These are phyloP conservation scores for Ricordea florida DNA, from an alignment of 92 coral and sea anemone species.

Conservation along the genomic window DNA sequence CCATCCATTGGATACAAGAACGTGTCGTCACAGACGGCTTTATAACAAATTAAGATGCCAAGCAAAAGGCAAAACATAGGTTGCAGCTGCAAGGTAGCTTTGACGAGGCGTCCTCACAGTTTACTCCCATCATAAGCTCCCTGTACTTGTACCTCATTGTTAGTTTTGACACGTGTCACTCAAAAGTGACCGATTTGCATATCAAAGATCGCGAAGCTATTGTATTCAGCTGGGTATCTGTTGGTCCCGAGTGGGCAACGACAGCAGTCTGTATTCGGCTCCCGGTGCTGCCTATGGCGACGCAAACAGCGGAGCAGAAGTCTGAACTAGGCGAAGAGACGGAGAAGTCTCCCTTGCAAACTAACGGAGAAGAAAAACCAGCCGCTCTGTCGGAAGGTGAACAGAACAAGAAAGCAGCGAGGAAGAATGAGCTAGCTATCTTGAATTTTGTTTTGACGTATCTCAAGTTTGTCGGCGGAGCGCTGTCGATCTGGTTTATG, in stretches of 20 bases:
- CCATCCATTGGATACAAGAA: too few relatives aligned
- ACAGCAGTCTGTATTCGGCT: not conserved
- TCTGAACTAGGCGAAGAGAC: constrained; percentile 3
- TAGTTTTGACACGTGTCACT: constrained; percentile 24
- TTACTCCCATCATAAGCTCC: too few relatives aligned
- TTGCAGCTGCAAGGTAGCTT: too few relatives aligned
- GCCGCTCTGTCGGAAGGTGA: constrained; percentile 35
- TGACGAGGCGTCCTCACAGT: constrained; percentile 3
- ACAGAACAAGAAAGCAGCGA: constrained; percentile 57
- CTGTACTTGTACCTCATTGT: too few relatives aligned
- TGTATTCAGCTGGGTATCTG: constrained; percentile 9
- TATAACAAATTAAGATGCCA: too few relatives aligned
- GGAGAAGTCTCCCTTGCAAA: constrained; percentile 7
- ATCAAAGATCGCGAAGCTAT: not conserved
- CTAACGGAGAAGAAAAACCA: constrained; percentile 9
- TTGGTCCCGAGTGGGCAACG: not conserved
- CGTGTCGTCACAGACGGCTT: too few relatives aligned
- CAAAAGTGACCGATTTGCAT: constrained; percentile 22
- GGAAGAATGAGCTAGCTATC: constrained; percentile 71
- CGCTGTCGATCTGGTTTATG: constrained; percentile 90
- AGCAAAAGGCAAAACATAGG: too few relatives aligned
- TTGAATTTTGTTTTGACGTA: constrained; percentile 86
- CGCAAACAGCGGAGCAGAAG: constrained; percentile 34
- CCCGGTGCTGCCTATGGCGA: constrained; percentile 19
- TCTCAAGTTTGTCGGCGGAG: constrained; percentile 91